These are phyloP conservation scores for Emydoidea blandingii DNA, from an alignment of 2,797 vertebrate species.

Conservation along the genomic window DNA sequence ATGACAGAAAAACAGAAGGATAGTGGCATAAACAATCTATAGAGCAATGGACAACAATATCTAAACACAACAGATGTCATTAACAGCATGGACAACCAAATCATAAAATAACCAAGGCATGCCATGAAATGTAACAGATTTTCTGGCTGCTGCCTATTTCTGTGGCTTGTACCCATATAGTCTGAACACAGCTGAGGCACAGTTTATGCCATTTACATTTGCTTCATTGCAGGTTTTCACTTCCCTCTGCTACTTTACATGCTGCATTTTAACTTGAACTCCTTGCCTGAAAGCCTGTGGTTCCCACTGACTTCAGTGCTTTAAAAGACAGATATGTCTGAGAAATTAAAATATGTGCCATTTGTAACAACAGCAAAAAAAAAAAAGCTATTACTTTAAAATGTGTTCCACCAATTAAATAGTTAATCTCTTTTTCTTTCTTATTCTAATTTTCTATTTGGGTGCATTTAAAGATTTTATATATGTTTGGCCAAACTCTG, in stretches of 20 bases:
- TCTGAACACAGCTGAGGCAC: not conserved
- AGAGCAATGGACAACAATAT: not conserved
- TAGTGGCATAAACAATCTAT: not conserved
- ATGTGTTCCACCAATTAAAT: too few relatives aligned
- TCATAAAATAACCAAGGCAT: not conserved
- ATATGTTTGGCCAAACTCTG: not conserved
- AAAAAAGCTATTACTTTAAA: not conserved
- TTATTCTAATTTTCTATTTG: not conserved
- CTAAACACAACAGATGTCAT: not conserved
- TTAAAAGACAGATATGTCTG: not conserved
- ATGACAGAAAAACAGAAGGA: not conserved
- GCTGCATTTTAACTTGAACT: not conserved
- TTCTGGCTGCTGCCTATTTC: not conserved
- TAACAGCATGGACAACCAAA: not conserved
- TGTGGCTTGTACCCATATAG: not conserved
- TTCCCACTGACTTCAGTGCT: not conserved
- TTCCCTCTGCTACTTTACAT: not conserved
- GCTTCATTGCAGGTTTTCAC: fast-evolving
- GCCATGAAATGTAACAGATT: not conserved
- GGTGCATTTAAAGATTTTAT: not conserved
- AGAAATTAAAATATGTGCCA: not conserved
- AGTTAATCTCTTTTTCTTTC: not conserved
- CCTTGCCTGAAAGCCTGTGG: not conserved
- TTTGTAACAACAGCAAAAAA: not conserved
- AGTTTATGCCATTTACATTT: not conserved